Base-by-base conservation (phyloP, 2,113 vertebrate genomes). In the Vulpes vulpes region DNA sequence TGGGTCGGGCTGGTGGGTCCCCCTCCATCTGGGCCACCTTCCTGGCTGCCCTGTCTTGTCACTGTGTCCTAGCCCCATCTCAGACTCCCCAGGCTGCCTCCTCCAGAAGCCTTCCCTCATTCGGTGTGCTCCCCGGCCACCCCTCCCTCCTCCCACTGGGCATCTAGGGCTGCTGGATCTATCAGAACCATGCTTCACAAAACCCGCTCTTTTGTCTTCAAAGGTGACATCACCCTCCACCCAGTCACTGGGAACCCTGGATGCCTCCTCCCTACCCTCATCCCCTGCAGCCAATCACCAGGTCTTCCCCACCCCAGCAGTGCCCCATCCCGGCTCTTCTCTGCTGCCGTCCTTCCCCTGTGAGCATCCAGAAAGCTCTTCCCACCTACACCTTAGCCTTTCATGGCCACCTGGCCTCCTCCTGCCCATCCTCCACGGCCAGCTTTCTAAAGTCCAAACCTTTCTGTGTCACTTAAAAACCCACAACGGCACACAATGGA, bases 21-120 rank as follows among this genome's bases (percentile, higher is more conserved):
- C 59, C 57, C 81, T 97, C 97, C 97, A 97, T 96, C 97, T 97
- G 95, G 94, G 89, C 87, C 6, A 0, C 51, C 90, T 94, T 87
- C 69, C 91, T 0, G 17, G 74, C 87, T 76, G 69, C 35, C 76
- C 32, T 62, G 51, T 38, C 64, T 9, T 16, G 22, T 89, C 25
- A 5, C 51, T 4, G 6, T 9, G 49, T 53, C 79, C 30, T 30
- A 73, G 43, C 30, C 25, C 64, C 82, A 55, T 76, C 71, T 53
- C 11, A 3, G 14, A 5, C 30, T 60, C 30, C 57, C 91, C 51
- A 62, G 89, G 82, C n/a, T n/a, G 73, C 60, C 78, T 85, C 85
- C 38, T 80, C 62, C 19, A 8, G 30, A 20, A 74, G 78, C 1
- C 1, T 59, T n/a, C 62, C 89, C 49, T 65, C 83, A 27, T 55